Evolutionary conservation across 1,140 invertebrate species (phyloP).

Genomic region (Anastatus disparis): DNA sequence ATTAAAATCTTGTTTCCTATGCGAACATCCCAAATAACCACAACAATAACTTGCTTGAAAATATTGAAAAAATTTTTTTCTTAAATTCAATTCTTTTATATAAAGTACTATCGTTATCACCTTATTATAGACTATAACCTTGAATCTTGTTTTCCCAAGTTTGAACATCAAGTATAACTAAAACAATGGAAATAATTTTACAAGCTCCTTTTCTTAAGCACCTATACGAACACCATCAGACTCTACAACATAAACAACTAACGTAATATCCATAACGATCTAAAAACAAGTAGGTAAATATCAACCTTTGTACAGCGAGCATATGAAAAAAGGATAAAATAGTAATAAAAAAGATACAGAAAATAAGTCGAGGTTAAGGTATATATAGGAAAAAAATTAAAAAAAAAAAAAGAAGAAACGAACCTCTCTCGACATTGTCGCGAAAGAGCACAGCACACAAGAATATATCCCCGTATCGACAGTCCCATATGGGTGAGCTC

Average conservation of each 20-base stretch:
- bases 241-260: background rate
- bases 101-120: no score
- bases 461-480: no score
- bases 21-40: no score
- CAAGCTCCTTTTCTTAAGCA: no score
- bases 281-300: constrained; percentile 10
- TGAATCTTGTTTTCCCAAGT: background rate
- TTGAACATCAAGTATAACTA: background rate
- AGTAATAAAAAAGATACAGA: background rate
- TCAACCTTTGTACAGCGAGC: background rate
- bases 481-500: constrained; percentile 10
- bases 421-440: constrained; percentile 23
- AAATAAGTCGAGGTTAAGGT: background rate
- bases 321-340: no score
- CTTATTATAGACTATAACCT: no score
- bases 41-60: no score
- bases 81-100: no score
- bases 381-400: background rate
- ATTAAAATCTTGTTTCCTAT: no score
- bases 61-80: no score
- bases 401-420: constrained; percentile 13
- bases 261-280: constrained; percentile 18
- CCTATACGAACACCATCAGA: no score
- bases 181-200: constrained; percentile 33
- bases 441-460: constrained; percentile 1